Conservation (phyloP, 2,113 vertebrate species). For the Semnornis frantzii region DNA sequence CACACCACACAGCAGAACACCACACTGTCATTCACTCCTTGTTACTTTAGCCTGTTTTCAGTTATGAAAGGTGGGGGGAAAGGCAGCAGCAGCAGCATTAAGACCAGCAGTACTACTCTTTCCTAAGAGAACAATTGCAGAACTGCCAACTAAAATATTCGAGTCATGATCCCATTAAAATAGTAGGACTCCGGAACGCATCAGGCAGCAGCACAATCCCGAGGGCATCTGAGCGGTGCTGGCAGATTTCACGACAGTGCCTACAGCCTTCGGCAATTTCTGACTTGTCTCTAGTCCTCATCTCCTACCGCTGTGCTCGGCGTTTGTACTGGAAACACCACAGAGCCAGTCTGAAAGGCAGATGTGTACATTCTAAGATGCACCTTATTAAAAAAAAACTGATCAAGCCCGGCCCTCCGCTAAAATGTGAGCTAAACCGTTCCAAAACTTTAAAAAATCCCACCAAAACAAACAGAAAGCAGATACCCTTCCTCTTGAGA, state of each 20-base stretch:
- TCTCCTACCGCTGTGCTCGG: neutral
- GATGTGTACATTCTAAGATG: rapidly evolving
- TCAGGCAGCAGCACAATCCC: neutral
- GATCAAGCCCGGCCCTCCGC: neutral
- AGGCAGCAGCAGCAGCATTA: neutral
- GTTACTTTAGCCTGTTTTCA: neutral
- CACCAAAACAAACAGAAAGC: neutral
- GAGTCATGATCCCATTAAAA: neutral
- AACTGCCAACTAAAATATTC: neutral
- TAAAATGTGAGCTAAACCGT: neutral
- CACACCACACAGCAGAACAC: neutral
- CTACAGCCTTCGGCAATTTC: neutral
- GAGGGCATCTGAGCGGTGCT: neutral
- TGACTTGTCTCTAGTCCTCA: neutral
- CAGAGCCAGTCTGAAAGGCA: neutral
- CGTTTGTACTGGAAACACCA: neutral
- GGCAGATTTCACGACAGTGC: neutral
- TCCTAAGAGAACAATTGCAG: neutral
- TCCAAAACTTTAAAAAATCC: neutral
- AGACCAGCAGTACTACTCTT: neutral
- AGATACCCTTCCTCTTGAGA: constrained; percentile 91
- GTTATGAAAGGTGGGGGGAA: neutral
- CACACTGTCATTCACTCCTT: neutral
- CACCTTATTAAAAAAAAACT: neutral
- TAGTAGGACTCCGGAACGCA: neutral